These are phyloP conservation scores for Trachymyrmex septentrionalis DNA, from an alignment of 1,140 invertebrate species.

Conservation along the genomic window DNA sequence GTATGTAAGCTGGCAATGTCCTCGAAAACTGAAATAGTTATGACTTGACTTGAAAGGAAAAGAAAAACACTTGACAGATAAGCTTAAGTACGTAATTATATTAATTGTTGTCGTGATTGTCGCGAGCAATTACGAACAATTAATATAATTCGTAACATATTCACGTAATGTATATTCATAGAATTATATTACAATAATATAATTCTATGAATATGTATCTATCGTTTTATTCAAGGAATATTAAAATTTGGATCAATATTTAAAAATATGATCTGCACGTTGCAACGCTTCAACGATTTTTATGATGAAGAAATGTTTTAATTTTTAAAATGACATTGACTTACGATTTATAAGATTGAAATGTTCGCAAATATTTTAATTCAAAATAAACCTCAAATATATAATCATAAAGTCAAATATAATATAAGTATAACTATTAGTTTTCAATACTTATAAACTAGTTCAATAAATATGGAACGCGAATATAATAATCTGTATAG, in stretches of 20 bases:
- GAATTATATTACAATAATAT: too few relatives aligned
- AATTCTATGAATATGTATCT: not conserved
- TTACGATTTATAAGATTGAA: not conserved
- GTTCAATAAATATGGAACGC: not conserved
- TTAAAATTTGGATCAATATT: not conserved
- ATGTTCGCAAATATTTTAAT: not conserved
- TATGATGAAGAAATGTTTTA: not conserved
- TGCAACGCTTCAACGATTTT: not conserved
- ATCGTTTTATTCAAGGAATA: not conserved
- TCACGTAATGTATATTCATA: too few relatives aligned
- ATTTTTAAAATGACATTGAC: not conserved
- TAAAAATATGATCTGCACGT: not conserved
- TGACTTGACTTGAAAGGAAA: slow-evolving; percentile 67
- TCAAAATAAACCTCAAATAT: not conserved
- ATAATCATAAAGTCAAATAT: not conserved
- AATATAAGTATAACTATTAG: not conserved
- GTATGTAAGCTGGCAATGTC: slow-evolving; percentile 57
- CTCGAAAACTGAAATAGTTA: slow-evolving; percentile 79
- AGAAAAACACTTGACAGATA: slow-evolving; percentile 20
- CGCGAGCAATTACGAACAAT: not conserved
- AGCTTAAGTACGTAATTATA: slow-evolving; percentile 24
- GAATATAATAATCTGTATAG: not conserved
- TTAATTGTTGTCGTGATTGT: not conserved
- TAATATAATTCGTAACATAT: too few relatives aligned
- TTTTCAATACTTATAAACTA: not conserved